A percentile compares a stretch with the other conserved stretches of the same genome.
Evolutionary conservation across 64 coral and sea anemone genomes (phyloP).

Genomic region (Stichodactyla mertensii): DNA sequence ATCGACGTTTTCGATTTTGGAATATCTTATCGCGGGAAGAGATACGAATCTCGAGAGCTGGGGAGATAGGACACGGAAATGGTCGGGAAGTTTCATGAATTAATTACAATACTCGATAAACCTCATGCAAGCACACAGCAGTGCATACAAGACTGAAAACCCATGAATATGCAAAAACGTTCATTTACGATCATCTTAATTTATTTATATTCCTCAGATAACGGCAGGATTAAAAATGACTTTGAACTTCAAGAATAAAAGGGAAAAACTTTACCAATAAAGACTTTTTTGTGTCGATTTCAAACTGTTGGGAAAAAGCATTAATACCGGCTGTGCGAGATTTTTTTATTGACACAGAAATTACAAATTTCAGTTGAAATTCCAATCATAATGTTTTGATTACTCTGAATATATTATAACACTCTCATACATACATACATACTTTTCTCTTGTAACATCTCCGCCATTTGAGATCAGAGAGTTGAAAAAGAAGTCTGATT

Average conservation of each 20-base stretch:
- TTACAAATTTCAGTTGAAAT: conserved; percentile 6
- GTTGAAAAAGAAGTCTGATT: background rate
- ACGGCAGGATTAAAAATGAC: background rate
- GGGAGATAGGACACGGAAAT: background rate
- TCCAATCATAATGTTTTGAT: conserved; percentile 9
- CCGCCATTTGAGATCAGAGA: conserved; percentile 1
- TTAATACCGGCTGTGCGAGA: background rate
- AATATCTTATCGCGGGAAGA: background rate
- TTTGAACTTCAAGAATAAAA: background rate
- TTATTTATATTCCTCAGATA: conserved; percentile 5
- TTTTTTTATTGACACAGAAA: background rate
- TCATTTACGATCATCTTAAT: background rate
- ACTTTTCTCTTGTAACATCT: background rate
- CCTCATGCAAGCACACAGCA: background rate
- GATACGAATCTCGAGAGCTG: background rate
- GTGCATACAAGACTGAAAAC: background rate
- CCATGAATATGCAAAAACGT: conserved; percentile 21
- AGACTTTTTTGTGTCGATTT: background rate
- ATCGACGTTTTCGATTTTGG: background rate
- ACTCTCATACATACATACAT: background rate
- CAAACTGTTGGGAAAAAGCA: background rate
- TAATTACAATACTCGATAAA: background rate
- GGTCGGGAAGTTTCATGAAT: background rate
- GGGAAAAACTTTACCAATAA: background rate
- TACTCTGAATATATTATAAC: conserved; percentile 1